Percentiles rank a stretch among this genome's conserved stretches.
phyloP scores from a whole-genome alignment of 2,797 vertebrate genomes.

The Rhinella marina region DNA sequence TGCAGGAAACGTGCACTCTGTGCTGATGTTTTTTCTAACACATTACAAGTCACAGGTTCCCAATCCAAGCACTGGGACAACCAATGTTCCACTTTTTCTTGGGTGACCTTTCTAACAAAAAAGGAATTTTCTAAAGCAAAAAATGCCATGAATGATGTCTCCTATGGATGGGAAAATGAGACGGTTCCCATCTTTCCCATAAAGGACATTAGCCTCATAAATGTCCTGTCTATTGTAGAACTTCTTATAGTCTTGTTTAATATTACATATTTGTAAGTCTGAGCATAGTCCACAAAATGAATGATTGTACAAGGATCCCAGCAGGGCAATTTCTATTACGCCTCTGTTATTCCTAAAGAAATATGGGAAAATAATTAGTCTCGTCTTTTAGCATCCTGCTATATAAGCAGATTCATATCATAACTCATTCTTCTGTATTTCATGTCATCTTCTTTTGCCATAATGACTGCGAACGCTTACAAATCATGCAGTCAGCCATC shows the following conservation, averaged over 20 bases:
- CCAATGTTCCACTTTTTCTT: not conserved
- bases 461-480: not conserved
- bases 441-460: not conserved
- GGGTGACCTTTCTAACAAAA: too few relatives aligned
- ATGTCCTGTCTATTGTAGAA: not conserved
- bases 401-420: not conserved
- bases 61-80: not conserved
- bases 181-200: not conserved
- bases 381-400: not conserved
- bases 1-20: too few relatives aligned
- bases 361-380: constrained; percentile 12
- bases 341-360: not conserved
- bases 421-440: constrained; percentile 1
- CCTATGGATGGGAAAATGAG: not conserved
- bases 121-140: not conserved
- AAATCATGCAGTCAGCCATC: not conserved
- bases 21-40: not conserved
- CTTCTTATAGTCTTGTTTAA: not conserved
- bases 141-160: not conserved
- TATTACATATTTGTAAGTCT: not conserved
- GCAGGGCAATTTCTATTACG: not conserved
- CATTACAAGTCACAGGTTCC: not conserved
- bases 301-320: not conserved
- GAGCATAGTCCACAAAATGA: not conserved
- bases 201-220: not conserved